Percentiles rank a stretch among this genome's conserved stretches.
phyloP scores from a whole-genome alignment of 2,888 invertebrate species.

The Coenonympha arcania region DNA sequence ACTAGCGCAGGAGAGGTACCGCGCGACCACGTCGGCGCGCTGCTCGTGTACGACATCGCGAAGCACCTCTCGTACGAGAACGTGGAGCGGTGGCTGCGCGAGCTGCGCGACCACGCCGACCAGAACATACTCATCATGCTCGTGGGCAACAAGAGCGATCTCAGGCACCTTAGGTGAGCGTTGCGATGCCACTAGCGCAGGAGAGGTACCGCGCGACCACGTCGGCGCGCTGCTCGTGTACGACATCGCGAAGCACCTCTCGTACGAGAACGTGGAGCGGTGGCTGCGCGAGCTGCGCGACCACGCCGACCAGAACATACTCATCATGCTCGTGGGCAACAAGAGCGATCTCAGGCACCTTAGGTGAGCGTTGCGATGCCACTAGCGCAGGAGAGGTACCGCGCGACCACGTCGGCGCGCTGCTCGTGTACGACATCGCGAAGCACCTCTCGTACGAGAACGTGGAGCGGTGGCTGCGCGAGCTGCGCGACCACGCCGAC shows the following conservation, averaged over 20 bases:
- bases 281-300: conserved; percentile 98
- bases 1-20: conserved; percentile 96
- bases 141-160: conserved; percentile 97
- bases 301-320: conserved; percentile 99
- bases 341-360: conserved; percentile 97
- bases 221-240: conserved; percentile 98
- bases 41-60: conserved; percentile 99
- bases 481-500: conserved; percentile 98
- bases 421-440: conserved; percentile 99
- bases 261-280: conserved; percentile 99
- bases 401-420: conserved; percentile 97
- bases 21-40: conserved; percentile 97
- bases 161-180: conserved; percentile 87
- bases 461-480: conserved; percentile 99
- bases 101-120: conserved; percentile 98
- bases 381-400: conserved; percentile 96
- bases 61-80: conserved; percentile 99
- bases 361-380: too few species aligned
- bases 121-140: conserved; percentile 99
- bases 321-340: conserved; percentile 87
- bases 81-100: conserved; percentile 99
- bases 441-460: conserved; percentile 99
- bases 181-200: conserved; percentile 61
- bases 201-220: conserved; percentile 98
- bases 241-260: conserved; percentile 99